Conservation (phyloP, 2,113 vertebrate genomes). For the Pantherophis guttatus region DNA sequence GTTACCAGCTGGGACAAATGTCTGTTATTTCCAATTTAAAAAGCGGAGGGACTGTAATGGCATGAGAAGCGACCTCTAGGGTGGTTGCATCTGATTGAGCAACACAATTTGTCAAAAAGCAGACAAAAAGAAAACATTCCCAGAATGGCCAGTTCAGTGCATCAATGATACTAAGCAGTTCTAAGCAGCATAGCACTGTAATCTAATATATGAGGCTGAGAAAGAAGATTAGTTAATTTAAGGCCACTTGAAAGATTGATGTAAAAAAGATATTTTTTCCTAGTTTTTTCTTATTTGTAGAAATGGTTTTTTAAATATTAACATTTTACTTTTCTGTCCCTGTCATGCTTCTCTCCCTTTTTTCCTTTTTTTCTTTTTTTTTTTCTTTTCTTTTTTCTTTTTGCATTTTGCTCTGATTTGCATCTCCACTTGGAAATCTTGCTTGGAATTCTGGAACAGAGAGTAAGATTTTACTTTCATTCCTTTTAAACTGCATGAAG, state of each 20-base stretch:
- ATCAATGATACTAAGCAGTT: background rate
- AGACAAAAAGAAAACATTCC: background rate
- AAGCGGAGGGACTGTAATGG: background rate
- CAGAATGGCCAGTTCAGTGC: background rate
- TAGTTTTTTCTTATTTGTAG: background rate
- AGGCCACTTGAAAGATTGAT: background rate
- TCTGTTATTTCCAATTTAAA: background rate
- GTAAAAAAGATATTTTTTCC: background rate
- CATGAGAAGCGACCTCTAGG: background rate
- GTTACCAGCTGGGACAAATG: background rate
- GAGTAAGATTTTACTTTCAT: slow-evolving; percentile 58
- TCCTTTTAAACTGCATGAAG: slow-evolving; percentile 38
- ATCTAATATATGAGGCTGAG: background rate
- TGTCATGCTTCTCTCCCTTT: background rate
- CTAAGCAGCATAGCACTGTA: background rate
- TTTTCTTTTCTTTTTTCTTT: background rate
- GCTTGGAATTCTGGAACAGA: slow-evolving; percentile 55
- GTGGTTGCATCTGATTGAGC: background rate
- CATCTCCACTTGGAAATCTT: slow-evolving; percentile 13
- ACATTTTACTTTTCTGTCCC: background rate
- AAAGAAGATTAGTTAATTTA: background rate
- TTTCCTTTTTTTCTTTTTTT: background rate
- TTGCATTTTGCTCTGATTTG: background rate
- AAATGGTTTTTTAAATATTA: background rate
- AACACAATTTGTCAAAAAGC: background rate